Conservation (phyloP, 1,140 invertebrate genomes). For the Macrotrachela quadricornifera region DNA sequence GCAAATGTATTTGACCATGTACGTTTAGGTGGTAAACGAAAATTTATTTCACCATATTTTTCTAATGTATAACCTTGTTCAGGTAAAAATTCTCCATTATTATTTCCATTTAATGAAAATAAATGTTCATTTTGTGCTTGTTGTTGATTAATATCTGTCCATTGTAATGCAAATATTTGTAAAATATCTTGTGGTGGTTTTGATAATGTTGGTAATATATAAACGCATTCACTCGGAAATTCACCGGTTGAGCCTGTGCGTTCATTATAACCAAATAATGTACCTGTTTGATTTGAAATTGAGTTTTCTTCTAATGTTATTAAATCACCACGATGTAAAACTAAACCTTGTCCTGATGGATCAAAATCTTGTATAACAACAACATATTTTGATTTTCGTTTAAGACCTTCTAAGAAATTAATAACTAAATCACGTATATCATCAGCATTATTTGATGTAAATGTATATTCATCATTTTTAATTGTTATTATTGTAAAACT, state of each 20-base stretch:
- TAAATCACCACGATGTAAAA: constrained; percentile 78
- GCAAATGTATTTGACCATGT: constrained; percentile 74
- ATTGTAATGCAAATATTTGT: constrained; percentile 13
- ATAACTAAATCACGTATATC: constrained; percentile 89
- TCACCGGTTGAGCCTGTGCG: constrained; percentile 42
- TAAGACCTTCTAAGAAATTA: constrained; percentile 87
- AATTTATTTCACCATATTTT: background rate
- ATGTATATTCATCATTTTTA: constrained; percentile 88
- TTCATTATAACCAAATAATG: constrained; percentile 52
- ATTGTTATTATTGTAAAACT: constrained; percentile 77
- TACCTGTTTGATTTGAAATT: constrained; percentile 75
- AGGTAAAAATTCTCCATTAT: no score
- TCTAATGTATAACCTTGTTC: no score
- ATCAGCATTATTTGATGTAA: constrained; percentile 92
- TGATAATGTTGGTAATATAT: constrained; percentile 73
- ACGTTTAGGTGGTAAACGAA: constrained; percentile 64
- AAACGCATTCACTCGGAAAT: constrained; percentile 86
- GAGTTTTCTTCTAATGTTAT: constrained; percentile 62
- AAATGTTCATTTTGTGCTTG: no score
- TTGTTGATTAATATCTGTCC: background rate
- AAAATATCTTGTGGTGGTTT: constrained; percentile 79
- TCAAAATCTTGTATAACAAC: constrained; percentile 88
- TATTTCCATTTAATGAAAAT: no score
- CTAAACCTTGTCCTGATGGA: constrained; percentile 50
- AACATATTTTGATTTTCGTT: constrained; percentile 80